These are phyloP conservation scores for Hypolimnas misippus DNA, from an alignment of 2,888 invertebrate genomes.

Conservation along the genomic window DNA sequence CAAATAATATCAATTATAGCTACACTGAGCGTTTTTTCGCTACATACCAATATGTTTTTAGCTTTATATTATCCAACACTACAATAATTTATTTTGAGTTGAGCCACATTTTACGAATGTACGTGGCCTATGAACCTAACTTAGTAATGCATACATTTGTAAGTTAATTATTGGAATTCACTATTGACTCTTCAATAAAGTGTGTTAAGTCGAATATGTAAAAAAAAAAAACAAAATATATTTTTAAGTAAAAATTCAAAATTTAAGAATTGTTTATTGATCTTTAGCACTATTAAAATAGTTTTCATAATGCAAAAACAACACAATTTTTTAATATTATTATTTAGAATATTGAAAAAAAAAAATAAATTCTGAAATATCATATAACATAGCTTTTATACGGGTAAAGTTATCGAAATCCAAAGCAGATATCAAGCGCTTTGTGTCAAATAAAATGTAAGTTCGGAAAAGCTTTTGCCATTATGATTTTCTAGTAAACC, in stretches of 20 bases:
- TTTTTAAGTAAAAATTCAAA: constrained; percentile 12
- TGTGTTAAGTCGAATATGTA: constrained; percentile 14
- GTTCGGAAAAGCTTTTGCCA: too few species aligned
- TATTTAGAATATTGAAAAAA: too few species aligned
- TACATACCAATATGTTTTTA: neutral
- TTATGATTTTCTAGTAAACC: too few species aligned
- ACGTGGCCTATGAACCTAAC: constrained; percentile 59
- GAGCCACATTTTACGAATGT: constrained; percentile 46
- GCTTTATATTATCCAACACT: constrained; percentile 27
- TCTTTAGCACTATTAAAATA: too few species aligned
- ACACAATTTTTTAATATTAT: too few species aligned
- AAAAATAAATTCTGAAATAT: too few species aligned
- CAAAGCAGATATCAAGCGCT: too few species aligned
- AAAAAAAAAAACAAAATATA: neutral
- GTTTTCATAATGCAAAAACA: too few species aligned
- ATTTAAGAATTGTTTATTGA: neutral
- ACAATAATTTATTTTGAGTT: constrained; percentile 43
- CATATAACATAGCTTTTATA: too few species aligned
- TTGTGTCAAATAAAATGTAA: too few species aligned
- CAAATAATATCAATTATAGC: too few species aligned
- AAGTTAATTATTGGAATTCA: constrained; percentile 57
- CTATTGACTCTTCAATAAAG: constrained; percentile 19
- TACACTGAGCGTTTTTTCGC: neutral
- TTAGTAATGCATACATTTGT: constrained; percentile 57
- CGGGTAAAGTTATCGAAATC: too few species aligned